Base-by-base conservation (phyloP, 2,113 vertebrate genomes). In the Leucopsar rothschildi region DNA sequence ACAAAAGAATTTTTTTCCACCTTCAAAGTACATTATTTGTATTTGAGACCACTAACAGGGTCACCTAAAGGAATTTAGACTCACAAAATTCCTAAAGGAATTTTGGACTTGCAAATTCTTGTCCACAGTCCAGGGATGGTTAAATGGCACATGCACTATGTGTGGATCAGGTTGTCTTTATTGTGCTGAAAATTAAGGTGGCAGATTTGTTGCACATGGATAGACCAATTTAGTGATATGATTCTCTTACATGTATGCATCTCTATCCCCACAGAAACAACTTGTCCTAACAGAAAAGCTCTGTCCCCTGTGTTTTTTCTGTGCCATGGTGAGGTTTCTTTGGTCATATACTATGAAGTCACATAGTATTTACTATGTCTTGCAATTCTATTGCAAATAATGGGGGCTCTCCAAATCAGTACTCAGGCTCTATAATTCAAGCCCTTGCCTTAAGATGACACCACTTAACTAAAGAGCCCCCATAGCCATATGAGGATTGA, bases 161-260 rank as follows among this genome's bases (percentile, higher is more conserved):
- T 35, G 11, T 19, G 11, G 24, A 66, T 47, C 15, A 31, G 11
- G 22, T 23, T 80, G 75, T 37, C 50, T 80, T 64, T 37, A 40
- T 16, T 3, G 0, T 3, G 1, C 24, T 4, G 3, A 69, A 40
- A 56, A 28, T 7, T 24, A 69, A 75, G 59, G 14, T 10, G 39
- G 42, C 56, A 76, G 29, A 35, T 73, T 40, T 90, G 47, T 79
- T 82, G 29, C 33, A 44, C 3, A 0, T 16, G 17, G 24, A 53
- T 12, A 82, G 65, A 55, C 47, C 18, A 6, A 0, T 52, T 55
- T 21, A 75, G 42, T 59, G 59, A 42, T 15, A 12, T 8, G 18
- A 33, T 55, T 78, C 4, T 4, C 27, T 72, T 39, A 29, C 2
- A 3, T 35, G 14, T 16, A 42, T 35, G 15, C 39, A 86, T 21